These are phyloP conservation scores for Gambusia holbrooki DNA, from an alignment of 2,113 vertebrate genomes.

Conservation along the genomic window DNA sequence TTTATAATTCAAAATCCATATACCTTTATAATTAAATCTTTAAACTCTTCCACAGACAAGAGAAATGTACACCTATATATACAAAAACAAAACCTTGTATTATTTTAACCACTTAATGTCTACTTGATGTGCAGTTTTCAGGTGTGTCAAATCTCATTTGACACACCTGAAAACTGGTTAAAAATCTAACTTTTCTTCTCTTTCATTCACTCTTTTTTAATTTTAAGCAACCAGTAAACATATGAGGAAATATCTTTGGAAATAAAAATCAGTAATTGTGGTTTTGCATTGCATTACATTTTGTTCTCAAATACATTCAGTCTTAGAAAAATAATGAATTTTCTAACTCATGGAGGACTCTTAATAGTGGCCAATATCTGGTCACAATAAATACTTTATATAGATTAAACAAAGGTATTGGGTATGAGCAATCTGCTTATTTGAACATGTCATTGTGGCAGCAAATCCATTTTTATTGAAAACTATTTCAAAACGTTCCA, in stretches of 20 bases:
- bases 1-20: conserved; percentile 58
- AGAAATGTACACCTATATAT: conserved; percentile 58
- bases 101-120: conserved; percentile 31
- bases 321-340: conserved; percentile 16
- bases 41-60: conserved; percentile 48
- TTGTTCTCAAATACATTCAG: conserved; percentile 52
- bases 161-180: conserved; percentile 23
- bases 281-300: conserved; percentile 56
- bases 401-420: not conserved
- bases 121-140: conserved; percentile 15
- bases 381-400: not conserved
- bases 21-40: conserved; percentile 39
- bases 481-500: not conserved
- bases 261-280: conserved; percentile 40
- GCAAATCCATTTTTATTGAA: not conserved
- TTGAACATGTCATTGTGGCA: not conserved
- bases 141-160: conserved; percentile 29
- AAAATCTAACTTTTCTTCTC: not conserved
- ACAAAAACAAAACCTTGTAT: conserved; percentile 56
- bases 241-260: conserved; percentile 63
- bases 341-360: conserved; percentile 5
- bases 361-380: no score
- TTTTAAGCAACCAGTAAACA: conserved; percentile 17
- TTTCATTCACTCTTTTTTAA: not conserved
- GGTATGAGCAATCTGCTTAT: not conserved